A percentile compares a stretch with the other conserved stretches of the same genome.
Evolutionary conservation across 2,113 vertebrate species (phyloP).

Genomic region (Colinus virginianus): DNA sequence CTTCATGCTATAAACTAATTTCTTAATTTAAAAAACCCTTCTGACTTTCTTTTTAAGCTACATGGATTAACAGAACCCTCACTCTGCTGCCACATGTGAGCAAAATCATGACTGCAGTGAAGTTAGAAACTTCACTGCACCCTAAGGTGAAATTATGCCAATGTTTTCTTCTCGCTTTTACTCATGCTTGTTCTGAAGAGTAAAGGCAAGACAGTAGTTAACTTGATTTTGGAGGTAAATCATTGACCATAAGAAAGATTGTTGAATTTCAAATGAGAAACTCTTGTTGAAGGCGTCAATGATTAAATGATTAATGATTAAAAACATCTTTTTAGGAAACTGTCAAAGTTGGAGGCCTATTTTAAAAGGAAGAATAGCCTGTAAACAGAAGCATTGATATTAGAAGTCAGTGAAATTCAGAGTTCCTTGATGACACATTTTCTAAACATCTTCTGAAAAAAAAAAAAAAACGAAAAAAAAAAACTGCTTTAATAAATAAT

Average conservation of each 20-base stretch:
- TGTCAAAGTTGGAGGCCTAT: not conserved
- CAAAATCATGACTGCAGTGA: not conserved
- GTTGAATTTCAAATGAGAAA: not conserved
- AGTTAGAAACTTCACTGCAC: not conserved
- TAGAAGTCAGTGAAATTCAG: not conserved
- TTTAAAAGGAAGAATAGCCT: not conserved
- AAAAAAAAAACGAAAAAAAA: not conserved
- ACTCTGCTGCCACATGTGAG: not conserved
- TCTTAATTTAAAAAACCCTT: not conserved
- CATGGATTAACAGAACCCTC: not conserved
- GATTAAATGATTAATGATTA: not conserved
- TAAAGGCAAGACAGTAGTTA: not conserved
- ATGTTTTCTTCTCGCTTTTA: not conserved
- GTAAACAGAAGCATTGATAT: not conserved
- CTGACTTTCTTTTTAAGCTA: not conserved
- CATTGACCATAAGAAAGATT: not conserved
- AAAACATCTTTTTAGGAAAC: not conserved
- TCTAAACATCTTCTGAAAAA: not conserved
- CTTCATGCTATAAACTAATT: not conserved
- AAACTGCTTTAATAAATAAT: not conserved
- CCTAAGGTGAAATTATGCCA: not conserved
- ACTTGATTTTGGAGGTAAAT: not conserved
- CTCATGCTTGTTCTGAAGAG: not conserved
- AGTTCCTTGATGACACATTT: not conserved
- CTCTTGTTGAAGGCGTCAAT: not conserved